Evolutionary conservation across 37 sponge, comb jelly and placozoan species (phyloP).

Genomic region (Diacarnus erythraeanus): DNA sequence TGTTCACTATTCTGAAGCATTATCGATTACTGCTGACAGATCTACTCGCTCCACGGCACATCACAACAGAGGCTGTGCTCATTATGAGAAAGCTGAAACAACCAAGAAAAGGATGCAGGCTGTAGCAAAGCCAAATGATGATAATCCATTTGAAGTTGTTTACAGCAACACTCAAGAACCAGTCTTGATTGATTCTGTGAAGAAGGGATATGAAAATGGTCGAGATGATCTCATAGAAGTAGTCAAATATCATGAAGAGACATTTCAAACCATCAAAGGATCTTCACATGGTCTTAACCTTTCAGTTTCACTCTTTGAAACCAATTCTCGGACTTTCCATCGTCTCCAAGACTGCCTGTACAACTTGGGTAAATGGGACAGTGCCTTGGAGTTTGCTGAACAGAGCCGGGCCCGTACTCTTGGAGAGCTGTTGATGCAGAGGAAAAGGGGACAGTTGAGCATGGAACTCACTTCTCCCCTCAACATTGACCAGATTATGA

Average conservation of each 20-base stretch:
- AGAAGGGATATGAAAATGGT: conserved; percentile 18
- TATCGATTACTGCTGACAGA: conserved; percentile 48
- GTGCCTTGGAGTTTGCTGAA: conserved; percentile 67
- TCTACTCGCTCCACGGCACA: conserved; percentile 46
- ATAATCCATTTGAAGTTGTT: background rate
- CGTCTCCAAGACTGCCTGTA: conserved; percentile 57
- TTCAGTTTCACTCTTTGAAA: conserved; percentile 71
- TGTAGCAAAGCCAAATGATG: background rate
- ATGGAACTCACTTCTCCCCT: conserved; percentile 40
- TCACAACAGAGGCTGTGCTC: conserved; percentile 79
- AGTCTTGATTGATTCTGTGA: background rate
- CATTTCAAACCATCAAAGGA: conserved; percentile 59
- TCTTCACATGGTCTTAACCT: conserved; percentile 53
- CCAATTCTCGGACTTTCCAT: conserved; percentile 66
- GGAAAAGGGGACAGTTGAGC: conserved; percentile 17
- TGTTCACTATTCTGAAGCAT: conserved; percentile 60
- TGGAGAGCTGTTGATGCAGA: conserved; percentile 66
- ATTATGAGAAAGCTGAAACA: conserved; percentile 47
- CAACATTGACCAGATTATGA: conserved; percentile 25
- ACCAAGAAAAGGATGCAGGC: conserved; percentile 5
- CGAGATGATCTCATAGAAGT: conserved; percentile 40
- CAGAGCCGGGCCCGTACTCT: conserved; percentile 65
- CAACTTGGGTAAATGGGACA: conserved; percentile 32
- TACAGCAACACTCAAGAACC: conserved; percentile 14
- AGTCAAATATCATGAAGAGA: conserved; percentile 41